Evolutionary conservation across 2,113 vertebrate genomes (phyloP).

Genomic region (Solea senegalensis): DNA sequence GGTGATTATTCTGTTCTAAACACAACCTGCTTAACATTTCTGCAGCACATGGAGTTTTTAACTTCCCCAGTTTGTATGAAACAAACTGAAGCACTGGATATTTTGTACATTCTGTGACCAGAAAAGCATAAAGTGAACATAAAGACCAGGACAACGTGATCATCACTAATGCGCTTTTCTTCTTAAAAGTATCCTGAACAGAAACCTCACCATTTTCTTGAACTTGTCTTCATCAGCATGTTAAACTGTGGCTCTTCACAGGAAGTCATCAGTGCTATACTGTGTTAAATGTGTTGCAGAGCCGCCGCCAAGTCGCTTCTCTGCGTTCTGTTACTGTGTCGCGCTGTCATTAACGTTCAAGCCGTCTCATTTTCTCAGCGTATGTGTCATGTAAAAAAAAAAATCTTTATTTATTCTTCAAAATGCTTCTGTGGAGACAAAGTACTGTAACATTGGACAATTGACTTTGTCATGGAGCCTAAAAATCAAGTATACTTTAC

Average conservation of each 20-base stretch:
- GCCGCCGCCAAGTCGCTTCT: constrained; percentile 19
- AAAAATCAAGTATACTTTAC: constrained; percentile 66
- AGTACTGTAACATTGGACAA: constrained; percentile 72
- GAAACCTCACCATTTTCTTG: not conserved
- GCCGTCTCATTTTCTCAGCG: constrained; percentile 43
- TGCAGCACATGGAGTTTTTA: not conserved
- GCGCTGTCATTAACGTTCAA: constrained; percentile 45
- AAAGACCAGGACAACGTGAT: not conserved
- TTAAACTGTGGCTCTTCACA: constrained; percentile 33
- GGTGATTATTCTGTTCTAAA: not conserved
- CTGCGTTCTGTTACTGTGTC: constrained; percentile 4
- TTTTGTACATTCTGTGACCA: not conserved
- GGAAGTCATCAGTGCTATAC: constrained; percentile 31
- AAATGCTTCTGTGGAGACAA: constrained; percentile 57
- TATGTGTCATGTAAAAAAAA: constrained; percentile 61
- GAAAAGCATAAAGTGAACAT: not conserved
- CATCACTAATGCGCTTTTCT: not conserved
- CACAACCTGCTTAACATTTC: not conserved
- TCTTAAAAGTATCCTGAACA: not conserved
- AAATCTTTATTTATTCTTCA: constrained; percentile 72
- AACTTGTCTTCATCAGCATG: not conserved
- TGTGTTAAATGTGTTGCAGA: constrained; percentile 42
- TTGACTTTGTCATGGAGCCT: constrained; percentile 66
- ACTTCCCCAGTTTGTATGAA: not conserved
- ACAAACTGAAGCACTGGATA: not conserved